Conservation (phyloP, 2,797 vertebrate species). For the Protonibea diacanthus region DNA sequence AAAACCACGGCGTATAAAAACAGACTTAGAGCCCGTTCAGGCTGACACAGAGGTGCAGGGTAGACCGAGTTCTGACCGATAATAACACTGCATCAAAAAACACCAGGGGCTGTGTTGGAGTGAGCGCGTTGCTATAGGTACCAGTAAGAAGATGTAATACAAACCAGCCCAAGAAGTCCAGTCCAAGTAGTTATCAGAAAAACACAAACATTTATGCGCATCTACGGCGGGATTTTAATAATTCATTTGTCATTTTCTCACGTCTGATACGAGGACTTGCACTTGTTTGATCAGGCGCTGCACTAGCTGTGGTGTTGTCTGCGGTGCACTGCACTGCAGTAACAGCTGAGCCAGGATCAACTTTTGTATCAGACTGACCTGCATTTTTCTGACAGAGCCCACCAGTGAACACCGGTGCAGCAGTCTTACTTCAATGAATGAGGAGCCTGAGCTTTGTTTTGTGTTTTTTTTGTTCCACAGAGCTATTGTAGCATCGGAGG, state of each 20-base stretch:
- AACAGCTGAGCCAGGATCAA: conserved; percentile 5
- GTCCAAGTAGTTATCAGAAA: conserved; percentile 6
- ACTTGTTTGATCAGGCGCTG: neutral
- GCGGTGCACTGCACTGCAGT: conserved; percentile 5
- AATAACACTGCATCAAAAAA: conserved; percentile 23
- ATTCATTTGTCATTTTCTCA: neutral
- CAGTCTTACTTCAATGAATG: neutral
- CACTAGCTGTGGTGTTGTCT: neutral
- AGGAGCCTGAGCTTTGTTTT: neutral
- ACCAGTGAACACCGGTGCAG: neutral
- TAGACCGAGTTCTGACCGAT: neutral
- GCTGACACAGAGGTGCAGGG: neutral
- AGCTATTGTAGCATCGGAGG: neutral
- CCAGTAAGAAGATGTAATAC: conserved; percentile 21
- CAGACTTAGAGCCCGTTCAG: neutral
- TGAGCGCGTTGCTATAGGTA: conserved; percentile 34
- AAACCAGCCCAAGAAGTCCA: conserved; percentile 10
- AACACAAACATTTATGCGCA: neutral
- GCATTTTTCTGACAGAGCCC: neutral
- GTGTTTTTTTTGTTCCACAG: neutral
- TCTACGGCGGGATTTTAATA: neutral
- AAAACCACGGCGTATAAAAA: neutral
- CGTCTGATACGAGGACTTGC: neutral
- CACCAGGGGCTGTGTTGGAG: conserved; percentile 2
- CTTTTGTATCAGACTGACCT: conserved; percentile 3